Conservation (phyloP, 2,797 vertebrate genomes). For the Picus viridis region DNA sequence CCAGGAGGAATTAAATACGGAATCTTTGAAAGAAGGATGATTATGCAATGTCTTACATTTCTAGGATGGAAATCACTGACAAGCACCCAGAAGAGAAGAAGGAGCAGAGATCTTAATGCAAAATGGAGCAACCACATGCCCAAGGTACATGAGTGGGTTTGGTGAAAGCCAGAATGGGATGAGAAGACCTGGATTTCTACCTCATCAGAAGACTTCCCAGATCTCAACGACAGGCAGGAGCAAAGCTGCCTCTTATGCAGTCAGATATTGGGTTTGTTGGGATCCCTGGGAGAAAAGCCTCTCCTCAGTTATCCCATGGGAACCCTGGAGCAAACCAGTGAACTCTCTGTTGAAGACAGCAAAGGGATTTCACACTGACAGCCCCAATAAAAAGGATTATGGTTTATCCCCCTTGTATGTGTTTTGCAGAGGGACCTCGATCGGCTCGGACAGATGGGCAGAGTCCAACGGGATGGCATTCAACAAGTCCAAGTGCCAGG, state of each 20-base stretch:
- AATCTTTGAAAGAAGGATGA: background rate
- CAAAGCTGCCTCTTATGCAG: background rate
- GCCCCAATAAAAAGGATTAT: rapidly evolving
- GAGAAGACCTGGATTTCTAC: background rate
- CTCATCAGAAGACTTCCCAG: background rate
- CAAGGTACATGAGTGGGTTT: background rate
- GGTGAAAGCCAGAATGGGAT: background rate
- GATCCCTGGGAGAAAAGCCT: background rate
- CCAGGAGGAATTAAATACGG: background rate
- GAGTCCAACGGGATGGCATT: too few species aligned
- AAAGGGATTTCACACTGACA: background rate
- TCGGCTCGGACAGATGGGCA: too few species aligned
- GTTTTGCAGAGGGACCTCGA: too few species aligned
- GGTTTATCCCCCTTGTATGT: background rate
- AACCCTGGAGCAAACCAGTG: background rate
- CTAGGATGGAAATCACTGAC: background rate
- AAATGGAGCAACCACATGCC: rapidly evolving
- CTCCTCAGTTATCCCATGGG: background rate
- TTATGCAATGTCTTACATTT: background rate
- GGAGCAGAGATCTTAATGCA: background rate
- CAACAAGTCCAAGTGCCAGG: too few species aligned
- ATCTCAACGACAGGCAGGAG: background rate
- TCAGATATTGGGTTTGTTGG: background rate
- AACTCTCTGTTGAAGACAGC: background rate
- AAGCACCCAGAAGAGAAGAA: background rate